These are phyloP conservation scores for Caenorhabditis sp. DNA, from an alignment of 2,888 invertebrate genomes.

Conservation along the genomic window DNA sequence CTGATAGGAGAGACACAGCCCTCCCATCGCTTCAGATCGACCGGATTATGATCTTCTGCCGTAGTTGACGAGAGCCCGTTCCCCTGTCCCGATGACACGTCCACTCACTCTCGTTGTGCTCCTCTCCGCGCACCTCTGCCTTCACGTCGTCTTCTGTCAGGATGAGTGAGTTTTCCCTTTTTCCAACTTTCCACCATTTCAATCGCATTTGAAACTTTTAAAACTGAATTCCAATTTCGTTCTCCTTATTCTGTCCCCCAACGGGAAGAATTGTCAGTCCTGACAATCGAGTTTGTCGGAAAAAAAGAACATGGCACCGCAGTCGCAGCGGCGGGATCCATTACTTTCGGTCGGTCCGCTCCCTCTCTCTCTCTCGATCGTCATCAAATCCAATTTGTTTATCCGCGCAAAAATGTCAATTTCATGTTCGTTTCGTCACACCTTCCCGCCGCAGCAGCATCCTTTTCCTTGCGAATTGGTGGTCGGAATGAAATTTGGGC, in stretches of 20 bases:
- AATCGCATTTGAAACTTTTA: constrained; percentile 12
- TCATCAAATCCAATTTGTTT: constrained; percentile 56
- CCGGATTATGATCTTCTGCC: constrained; percentile 58
- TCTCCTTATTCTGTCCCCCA: background rate
- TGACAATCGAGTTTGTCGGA: constrained; percentile 14
- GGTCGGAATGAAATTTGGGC: constrained; percentile 42
- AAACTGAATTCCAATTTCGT: background rate
- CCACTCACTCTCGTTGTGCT: constrained; percentile 41
- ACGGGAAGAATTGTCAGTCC: background rate
- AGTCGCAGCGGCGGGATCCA: no score
- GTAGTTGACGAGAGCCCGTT: constrained; percentile 33
- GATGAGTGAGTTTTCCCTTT: constrained; percentile 50
- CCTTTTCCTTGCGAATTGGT: constrained; percentile 16
- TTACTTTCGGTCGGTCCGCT: constrained; percentile 19
- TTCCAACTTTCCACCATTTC: background rate
- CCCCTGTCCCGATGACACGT: constrained; percentile 28
- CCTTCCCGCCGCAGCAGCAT: background rate
- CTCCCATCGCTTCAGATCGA: constrained; percentile 29
- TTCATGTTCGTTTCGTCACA: constrained; percentile 51
- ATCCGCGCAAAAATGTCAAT: constrained; percentile 43
- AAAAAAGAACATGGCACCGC: constrained; percentile 32
- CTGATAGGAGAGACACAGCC: constrained; percentile 30
- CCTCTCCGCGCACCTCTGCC: constrained; percentile 46
- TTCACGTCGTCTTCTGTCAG: constrained; percentile 52
- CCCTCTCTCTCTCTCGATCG: constrained; percentile 22